A percentile compares a stretch with the other conserved stretches of the same genome.
phyloP scores from a whole-genome alignment of 2,797 vertebrate species.

The Sylvia borin region DNA sequence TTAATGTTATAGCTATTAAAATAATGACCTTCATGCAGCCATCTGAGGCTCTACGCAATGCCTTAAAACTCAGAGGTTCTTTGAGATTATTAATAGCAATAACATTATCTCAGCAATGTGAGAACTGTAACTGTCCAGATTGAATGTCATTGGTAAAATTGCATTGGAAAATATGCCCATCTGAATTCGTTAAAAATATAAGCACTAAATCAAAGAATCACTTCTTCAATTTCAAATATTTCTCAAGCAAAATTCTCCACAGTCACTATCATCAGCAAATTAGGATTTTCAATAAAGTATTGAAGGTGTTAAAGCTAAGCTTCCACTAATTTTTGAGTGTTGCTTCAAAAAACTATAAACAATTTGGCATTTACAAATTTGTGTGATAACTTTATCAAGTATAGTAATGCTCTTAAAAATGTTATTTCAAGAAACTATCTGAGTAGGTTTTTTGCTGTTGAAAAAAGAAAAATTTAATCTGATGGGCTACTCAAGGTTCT shows the following conservation, averaged over 20 bases:
- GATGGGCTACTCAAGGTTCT: neutral
- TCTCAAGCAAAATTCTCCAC: neutral
- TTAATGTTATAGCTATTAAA: slow-evolving; percentile 35
- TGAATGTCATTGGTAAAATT: neutral
- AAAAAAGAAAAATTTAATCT: neutral
- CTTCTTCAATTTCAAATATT: slow-evolving; percentile 11
- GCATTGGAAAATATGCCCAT: neutral
- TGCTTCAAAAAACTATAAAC: neutral
- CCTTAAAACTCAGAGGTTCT: neutral
- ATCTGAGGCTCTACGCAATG: neutral
- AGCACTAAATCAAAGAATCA: neutral
- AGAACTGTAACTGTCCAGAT: neutral
- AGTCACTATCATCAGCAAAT: neutral
- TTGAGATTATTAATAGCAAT: slow-evolving; percentile 34
- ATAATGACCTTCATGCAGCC: slow-evolving; percentile 30
- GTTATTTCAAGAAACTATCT: neutral
- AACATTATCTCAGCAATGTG: neutral
- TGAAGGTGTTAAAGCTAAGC: neutral
- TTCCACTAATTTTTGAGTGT: neutral
- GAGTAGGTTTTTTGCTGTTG: neutral
- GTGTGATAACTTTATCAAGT: neutral
- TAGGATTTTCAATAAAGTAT: neutral
- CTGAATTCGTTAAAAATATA: slow-evolving; percentile 44
- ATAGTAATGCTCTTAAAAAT: neutral
- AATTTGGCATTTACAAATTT: neutral